phyloP scores from a whole-genome alignment of 1,140 invertebrate species.

The Solenopsis invicta region DNA sequence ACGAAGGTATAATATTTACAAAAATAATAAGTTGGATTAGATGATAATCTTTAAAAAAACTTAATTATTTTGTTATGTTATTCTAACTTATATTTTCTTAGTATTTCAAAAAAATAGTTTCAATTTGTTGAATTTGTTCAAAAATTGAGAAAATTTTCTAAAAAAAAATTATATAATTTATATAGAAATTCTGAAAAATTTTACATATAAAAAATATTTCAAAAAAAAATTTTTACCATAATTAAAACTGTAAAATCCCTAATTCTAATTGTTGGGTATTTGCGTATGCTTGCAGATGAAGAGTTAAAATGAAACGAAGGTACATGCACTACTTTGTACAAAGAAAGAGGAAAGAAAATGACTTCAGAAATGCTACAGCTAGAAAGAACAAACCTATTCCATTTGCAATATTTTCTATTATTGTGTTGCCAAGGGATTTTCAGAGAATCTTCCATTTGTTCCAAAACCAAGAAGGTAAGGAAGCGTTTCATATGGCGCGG shows the following conservation, averaged over 20 bases:
- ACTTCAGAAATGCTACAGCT: neutral
- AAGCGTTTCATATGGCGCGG: neutral
- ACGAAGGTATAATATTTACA: neutral
- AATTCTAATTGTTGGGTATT: neutral
- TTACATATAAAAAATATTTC: too few relatives aligned
- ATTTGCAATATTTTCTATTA: slow-evolving; percentile 2
- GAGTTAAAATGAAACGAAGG: neutral
- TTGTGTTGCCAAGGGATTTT: neutral
- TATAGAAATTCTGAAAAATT: too few relatives aligned
- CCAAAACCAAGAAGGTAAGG: neutral
- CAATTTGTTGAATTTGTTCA: too few relatives aligned
- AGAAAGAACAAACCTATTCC: neutral
- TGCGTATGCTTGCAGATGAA: neutral
- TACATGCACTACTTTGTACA: too few relatives aligned
- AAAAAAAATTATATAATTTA: too few relatives aligned
- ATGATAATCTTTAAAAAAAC: neutral
- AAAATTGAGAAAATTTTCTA: too few relatives aligned
- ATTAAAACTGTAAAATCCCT: neutral
- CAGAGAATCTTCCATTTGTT: neutral
- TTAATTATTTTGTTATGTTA: neutral
- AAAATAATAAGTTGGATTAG: neutral
- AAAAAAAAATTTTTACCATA: too few relatives aligned
- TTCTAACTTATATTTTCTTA: too few relatives aligned
- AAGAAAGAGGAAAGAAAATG: neutral
- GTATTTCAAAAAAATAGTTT: too few relatives aligned